Evolutionary conservation across 2,797 vertebrate species (phyloP).

Genomic region (Tamandua tetradactyla): DNA sequence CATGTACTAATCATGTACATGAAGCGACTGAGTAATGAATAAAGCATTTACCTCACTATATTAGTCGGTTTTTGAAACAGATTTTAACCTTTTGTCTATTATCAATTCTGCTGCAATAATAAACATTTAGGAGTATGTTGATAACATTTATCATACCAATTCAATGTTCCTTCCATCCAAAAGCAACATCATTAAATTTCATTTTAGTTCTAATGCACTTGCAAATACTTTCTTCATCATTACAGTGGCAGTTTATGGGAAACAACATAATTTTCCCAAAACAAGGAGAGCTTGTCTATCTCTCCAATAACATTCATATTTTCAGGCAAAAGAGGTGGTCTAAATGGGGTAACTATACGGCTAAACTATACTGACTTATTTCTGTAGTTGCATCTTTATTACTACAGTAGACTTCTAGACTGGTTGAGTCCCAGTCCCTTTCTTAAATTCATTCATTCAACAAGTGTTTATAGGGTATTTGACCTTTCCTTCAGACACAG

Average conservation of each 20-base stretch:
- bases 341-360: background rate
- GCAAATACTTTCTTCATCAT: slow-evolving; percentile 15
- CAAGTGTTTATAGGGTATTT: background rate
- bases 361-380: background rate
- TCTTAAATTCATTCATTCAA: background rate
- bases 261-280: background rate
- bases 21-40: background rate
- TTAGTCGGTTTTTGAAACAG: background rate
- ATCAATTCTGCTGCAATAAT: background rate
- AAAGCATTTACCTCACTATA: background rate
- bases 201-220: background rate
- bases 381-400: background rate
- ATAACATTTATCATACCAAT: slow-evolving; percentile 3
- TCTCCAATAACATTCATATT: background rate
- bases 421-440: background rate
- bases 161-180: background rate
- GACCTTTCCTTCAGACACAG: background rate
- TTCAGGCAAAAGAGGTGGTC: background rate
- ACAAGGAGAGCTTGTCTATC: background rate
- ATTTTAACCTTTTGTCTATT: background rate
- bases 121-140: background rate
- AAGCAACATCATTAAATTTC: background rate
- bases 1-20: background rate
- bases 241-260: background rate
- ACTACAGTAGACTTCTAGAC: background rate